Evolutionary conservation across 1,140 invertebrate species (phyloP).

Genomic region (Drosophila micromelanica): DNA sequence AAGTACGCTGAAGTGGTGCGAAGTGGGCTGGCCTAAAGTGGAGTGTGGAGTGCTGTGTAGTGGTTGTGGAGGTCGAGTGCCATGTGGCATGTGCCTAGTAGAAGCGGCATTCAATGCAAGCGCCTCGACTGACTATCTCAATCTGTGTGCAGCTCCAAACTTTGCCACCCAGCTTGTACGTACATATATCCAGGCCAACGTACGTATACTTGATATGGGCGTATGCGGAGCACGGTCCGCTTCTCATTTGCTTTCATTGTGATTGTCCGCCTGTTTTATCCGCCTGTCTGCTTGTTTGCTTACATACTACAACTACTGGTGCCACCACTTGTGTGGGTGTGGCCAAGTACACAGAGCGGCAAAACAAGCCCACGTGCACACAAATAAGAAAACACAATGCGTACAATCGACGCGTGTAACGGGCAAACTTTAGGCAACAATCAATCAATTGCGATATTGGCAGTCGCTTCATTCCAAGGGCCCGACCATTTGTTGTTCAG

Average conservation of each 20-base stretch:
- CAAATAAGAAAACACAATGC: slow-evolving; percentile 60
- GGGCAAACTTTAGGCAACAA: slow-evolving; percentile 65
- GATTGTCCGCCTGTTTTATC: slow-evolving; percentile 1
- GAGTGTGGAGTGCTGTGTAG: slow-evolving; percentile 16
- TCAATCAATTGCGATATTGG: slow-evolving; percentile 65
- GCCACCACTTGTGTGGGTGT: slow-evolving; percentile 5
- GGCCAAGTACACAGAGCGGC: slow-evolving; percentile 9
- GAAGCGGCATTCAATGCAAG: slow-evolving; percentile 50
- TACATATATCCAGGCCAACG: background rate
- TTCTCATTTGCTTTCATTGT: slow-evolving; percentile 33
- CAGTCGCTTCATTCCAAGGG: slow-evolving; percentile 33
- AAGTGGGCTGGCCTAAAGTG: slow-evolving; percentile 20
- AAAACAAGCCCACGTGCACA: slow-evolving; percentile 46
- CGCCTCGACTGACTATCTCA: slow-evolving; percentile 8
- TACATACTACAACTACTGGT: slow-evolving; percentile 3
- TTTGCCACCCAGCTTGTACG: background rate
- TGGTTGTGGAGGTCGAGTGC: slow-evolving; percentile 16
- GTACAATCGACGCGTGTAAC: slow-evolving; percentile 64
- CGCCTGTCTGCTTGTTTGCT: background rate
- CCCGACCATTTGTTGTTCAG: slow-evolving; percentile 42
- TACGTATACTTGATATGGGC: slow-evolving; percentile 60
- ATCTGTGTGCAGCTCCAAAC: slow-evolving; percentile 11
- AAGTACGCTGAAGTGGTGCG: slow-evolving; percentile 38
- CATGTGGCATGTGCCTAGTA: slow-evolving; percentile 29
- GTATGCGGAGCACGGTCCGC: slow-evolving; percentile 19